Evolutionary conservation across 2,113 vertebrate species (phyloP).

Genomic region (Phrynosoma blainvillii): DNA sequence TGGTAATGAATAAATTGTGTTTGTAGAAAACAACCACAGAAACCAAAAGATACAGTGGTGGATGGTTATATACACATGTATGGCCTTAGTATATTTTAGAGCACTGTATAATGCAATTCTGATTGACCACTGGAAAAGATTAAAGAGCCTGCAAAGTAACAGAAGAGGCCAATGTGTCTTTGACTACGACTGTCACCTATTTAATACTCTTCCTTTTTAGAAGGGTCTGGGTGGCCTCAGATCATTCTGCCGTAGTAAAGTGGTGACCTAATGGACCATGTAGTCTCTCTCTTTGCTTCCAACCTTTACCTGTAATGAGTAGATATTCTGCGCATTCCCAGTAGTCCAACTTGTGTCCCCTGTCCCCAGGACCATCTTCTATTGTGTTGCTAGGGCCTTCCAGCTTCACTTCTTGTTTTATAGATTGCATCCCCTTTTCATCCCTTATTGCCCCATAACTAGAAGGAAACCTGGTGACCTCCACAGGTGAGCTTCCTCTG

Average conservation of each 20-base stretch:
- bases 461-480: no score
- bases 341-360: neutral
- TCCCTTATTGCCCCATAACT: neutral
- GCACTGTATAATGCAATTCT: neutral
- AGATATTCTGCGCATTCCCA: neutral
- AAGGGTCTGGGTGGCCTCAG: neutral
- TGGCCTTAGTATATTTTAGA: neutral
- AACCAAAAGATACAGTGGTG: no score
- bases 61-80: neutral
- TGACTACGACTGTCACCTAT: neutral
- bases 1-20: neutral
- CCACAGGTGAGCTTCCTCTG: neutral
- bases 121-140: neutral
- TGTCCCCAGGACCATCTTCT: neutral
- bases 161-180: neutral
- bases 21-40: no score
- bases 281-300: neutral
- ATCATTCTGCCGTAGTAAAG: no score
- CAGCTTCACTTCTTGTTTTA: neutral
- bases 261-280: neutral
- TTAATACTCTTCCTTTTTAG: neutral
- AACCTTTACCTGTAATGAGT: neutral
- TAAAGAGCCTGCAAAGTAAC: neutral
- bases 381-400: neutral
- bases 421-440: neutral